These are phyloP conservation scores for Cydia pomonella DNA, from an alignment of 1,140 invertebrate species.

Conservation along the genomic window DNA sequence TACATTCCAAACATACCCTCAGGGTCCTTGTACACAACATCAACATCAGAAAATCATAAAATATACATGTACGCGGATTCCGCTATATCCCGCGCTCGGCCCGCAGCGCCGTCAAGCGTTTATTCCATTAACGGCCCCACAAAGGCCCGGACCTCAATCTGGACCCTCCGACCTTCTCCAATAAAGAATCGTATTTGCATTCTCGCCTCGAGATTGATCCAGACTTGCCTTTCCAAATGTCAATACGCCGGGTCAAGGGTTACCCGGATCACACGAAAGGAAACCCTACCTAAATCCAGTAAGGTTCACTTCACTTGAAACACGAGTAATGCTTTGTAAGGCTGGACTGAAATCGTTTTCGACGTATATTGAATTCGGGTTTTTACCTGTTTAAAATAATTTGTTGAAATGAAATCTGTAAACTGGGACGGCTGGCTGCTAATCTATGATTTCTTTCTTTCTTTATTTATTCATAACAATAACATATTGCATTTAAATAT, in stretches of 20 bases:
- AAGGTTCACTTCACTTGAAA: neutral
- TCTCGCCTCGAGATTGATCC: conserved; percentile 31
- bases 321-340: neutral
- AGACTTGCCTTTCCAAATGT: conserved; percentile 32
- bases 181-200: conserved; percentile 33
- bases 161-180: conserved; percentile 24
- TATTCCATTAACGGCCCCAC: conserved; percentile 31
- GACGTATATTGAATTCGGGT: conserved; percentile 26
- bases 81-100: neutral
- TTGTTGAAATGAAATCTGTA: conserved; percentile 22
- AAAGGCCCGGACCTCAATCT: conserved; percentile 30
- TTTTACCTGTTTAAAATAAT: conserved; percentile 27
- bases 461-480: too few relatives aligned
- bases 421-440: neutral
- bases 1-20: neutral
- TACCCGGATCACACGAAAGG: neutral
- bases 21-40: neutral
- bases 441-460: neutral
- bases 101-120: conserved; percentile 7
- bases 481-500: too few relatives aligned
- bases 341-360: conserved; percentile 27
- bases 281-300: neutral
- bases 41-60: conserved; percentile 6
- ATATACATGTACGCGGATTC: conserved; percentile 12
- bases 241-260: conserved; percentile 30